These are phyloP conservation scores for Pachydiplax longipennis DNA, from an alignment of 2,888 invertebrate species.

Conservation along the genomic window DNA sequence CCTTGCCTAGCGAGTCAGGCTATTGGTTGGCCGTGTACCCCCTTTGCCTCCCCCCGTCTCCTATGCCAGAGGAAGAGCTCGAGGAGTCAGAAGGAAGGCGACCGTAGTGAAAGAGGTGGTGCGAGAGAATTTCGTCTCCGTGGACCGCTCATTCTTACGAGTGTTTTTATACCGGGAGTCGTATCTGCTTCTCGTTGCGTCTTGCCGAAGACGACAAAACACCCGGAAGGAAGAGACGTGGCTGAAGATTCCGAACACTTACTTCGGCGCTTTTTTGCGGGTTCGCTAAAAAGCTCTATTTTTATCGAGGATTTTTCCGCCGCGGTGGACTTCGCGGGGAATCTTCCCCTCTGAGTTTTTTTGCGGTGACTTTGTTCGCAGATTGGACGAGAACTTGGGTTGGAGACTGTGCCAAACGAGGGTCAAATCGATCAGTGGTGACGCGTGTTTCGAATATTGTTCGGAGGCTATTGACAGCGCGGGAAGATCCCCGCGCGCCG, in stretches of 20 bases:
- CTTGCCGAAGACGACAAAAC: too few species aligned
- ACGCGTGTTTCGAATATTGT: background rate
- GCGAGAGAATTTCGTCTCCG: background rate
- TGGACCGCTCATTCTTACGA: background rate
- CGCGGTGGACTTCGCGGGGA: background rate
- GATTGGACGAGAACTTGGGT: background rate
- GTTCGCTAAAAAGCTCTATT: background rate
- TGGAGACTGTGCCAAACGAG: background rate
- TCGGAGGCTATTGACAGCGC: background rate
- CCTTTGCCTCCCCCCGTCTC: background rate
- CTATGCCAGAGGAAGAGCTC: background rate
- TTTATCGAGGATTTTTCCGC: background rate
- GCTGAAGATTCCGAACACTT: background rate
- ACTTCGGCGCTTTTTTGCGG: background rate
- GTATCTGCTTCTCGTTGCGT: background rate
- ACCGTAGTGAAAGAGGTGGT: background rate
- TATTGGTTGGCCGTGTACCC: background rate
- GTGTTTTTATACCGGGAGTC: background rate
- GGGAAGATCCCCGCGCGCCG: background rate
- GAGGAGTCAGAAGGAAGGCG: slow-evolving; percentile 25
- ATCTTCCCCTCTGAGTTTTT: background rate
- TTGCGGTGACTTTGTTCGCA: background rate
- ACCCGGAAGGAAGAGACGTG: too few species aligned
- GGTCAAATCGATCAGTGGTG: slow-evolving; percentile 11
- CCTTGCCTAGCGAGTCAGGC: background rate